A percentile compares a stretch with the other conserved stretches of the same genome.
Conservation (phyloP, 2,113 vertebrate species). For the Macquaria ambigua region DNA sequence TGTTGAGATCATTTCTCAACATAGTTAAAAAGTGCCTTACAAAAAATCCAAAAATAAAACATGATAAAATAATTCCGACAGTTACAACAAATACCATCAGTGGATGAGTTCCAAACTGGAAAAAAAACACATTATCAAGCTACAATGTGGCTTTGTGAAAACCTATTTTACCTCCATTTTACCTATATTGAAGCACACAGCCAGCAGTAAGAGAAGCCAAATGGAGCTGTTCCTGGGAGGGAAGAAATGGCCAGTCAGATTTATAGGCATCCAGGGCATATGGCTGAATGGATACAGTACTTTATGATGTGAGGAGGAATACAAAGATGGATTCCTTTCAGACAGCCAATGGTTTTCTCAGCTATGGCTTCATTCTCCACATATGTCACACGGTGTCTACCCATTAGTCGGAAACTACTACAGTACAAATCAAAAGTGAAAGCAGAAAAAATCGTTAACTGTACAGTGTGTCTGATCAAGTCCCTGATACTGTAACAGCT, state of each 20-base stretch:
- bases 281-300: constrained; percentile 22
- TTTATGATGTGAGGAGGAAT: constrained; percentile 42
- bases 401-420: not conserved
- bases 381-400: not conserved
- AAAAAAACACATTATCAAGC: not conserved
- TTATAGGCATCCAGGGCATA: constrained; percentile 27
- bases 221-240: not conserved
- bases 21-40: no score
- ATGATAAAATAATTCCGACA: no score
- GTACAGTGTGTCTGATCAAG: not conserved
- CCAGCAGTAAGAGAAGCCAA: constrained; percentile 8
- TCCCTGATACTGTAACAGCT: not conserved
- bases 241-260: constrained; percentile 35
- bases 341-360: constrained; percentile 7
- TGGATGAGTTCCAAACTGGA: no score
- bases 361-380: not conserved
- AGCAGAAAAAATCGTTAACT: not conserved
- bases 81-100: no score
- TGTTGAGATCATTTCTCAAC: no score
- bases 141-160: not conserved
- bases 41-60: no score
- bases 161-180: not conserved
- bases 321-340: constrained; percentile 36
- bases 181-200: not conserved
- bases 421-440: not conserved